Evolutionary conservation across 92 coral and sea anemone species (phyloP), one percentile per base, ranked within the genome.

Genomic region (Desmophyllum pertusum): DNA sequence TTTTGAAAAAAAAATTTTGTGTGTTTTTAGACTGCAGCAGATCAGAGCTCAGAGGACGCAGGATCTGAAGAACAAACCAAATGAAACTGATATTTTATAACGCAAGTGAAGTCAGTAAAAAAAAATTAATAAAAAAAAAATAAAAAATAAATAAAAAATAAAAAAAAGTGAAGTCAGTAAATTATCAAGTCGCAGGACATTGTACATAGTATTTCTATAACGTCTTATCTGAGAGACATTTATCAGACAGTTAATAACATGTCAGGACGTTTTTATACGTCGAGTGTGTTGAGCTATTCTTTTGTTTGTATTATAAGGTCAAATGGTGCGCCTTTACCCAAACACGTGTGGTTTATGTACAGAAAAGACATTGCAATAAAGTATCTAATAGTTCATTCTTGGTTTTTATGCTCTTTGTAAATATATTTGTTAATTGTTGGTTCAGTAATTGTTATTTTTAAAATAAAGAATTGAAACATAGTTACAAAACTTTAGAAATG

Each of bases 11-110:
- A 4, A 21, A 18, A 10, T 68, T 38, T 38, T 75, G 11, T 18
- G 7, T 18, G 13, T 21, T 7, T 50, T 10, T 48, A 80, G 77
- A 19, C 43, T 29, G 52, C 84, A 3, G 66, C 75, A 5, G 64
- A 80, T 11, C 68, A 80, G 30, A 18, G 29, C 23, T 68, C 76
- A 68, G 84, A 48, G 45, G 51, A 80, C 51, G 69, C 84, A 6
- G 81, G 69, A 38, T 38, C 81, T 39, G 81, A 57, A 43, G 73
- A 78, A n/a, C 76, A 13, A 15, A 59, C 19, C 50, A 80, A 80
- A 37, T 23, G 36, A 68, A 68, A 41, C 64, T 35, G 19, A 33
- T 6, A n/a, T 51, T 21, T n/a, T n/a, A n/a, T n/a, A n/a, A n/a
- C n/a, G n/a, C n/a, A n/a, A n/a, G n/a, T n/a, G n/a, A n/a, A n/a